Conservation (phyloP, 2,113 vertebrate genomes). For the Corythornis madagascariensis region DNA sequence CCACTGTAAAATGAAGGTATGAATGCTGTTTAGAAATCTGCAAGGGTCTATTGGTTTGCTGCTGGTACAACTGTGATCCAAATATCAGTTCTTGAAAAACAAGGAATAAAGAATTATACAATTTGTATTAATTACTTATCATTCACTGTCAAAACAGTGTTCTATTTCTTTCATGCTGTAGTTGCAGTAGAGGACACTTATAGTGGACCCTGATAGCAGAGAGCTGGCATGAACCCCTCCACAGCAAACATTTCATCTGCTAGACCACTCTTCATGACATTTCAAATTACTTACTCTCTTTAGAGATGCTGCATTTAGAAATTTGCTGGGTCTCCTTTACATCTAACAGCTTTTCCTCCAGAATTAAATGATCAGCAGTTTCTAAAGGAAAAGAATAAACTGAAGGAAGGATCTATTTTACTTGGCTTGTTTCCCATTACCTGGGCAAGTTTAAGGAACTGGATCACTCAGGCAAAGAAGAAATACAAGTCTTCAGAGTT, state of each 20-base stretch:
- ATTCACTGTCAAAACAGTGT: neutral
- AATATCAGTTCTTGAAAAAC: neutral
- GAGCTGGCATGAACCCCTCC: neutral
- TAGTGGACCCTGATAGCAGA: neutral
- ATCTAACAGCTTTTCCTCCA: neutral
- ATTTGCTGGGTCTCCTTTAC: neutral
- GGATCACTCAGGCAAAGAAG: neutral
- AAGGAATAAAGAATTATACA: neutral
- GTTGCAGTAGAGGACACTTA: neutral
- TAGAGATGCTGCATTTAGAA: neutral
- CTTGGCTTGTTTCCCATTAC: neutral
- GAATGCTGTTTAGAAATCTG: neutral
- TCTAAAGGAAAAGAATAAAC: neutral
- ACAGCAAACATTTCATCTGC: neutral
- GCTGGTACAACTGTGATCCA: neutral
- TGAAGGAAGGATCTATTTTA: neutral
- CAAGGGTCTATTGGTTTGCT: neutral
- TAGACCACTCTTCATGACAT: neutral
- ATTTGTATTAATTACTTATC: neutral
- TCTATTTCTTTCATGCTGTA: neutral
- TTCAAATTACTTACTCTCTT: neutral
- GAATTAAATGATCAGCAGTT: neutral
- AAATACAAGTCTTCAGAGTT: conserved; percentile 9
- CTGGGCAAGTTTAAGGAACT: neutral
- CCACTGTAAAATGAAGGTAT: neutral